Base-by-base conservation (phyloP, 2,113 vertebrate species). In the Bubo blakistoni region DNA sequence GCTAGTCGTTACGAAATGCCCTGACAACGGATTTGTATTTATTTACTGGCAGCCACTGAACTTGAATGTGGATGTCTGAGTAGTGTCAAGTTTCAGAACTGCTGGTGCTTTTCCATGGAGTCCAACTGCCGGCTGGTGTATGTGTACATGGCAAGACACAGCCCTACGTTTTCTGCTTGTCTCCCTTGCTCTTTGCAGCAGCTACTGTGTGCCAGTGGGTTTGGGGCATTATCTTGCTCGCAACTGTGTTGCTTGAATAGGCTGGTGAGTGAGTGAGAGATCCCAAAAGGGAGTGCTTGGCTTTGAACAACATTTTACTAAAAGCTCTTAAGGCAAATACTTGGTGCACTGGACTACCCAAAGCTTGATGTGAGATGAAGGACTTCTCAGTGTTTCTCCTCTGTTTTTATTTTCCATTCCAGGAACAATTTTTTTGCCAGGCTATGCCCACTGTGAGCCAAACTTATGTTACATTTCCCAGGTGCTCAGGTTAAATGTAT, bases 11-110 rank as follows among this genome's bases (percentile, higher is more conserved):
- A 81, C 8, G 26, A 96, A 97, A 94, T 81, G 66, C 51, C 55
- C 89, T 91, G 63, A 94, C 94, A 92, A 97, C 42, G 1, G 54
- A 80, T 89, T 80, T 95, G 57, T 95, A 20, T 96, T 97, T 97
- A 88, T 94, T 95, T 96, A 90, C 69, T 86, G 72, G 86, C 83
- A 47, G 81, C 40, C 22, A 44, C 92, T 88, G 91, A 86, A 46
- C 44, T 71, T 55, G 52, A 87, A 44, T 46, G 42, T 38, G 91
- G 70, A 78, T 92, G 73, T 96, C 61, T 63, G 71, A 81, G 46
- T 15, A 86, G 78, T 5, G 55, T 72, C 93, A 80, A 25, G 72
- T 96, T 97, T 96, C 86, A 81, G 88, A 81, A 73, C 59, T 79
- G 78, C 61, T 51, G 92, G 30, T 67, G 49, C 61, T 92, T 92